phyloP scores from a whole-genome alignment of 1,140 invertebrate genomes.

The Conus ventricosus region DNA sequence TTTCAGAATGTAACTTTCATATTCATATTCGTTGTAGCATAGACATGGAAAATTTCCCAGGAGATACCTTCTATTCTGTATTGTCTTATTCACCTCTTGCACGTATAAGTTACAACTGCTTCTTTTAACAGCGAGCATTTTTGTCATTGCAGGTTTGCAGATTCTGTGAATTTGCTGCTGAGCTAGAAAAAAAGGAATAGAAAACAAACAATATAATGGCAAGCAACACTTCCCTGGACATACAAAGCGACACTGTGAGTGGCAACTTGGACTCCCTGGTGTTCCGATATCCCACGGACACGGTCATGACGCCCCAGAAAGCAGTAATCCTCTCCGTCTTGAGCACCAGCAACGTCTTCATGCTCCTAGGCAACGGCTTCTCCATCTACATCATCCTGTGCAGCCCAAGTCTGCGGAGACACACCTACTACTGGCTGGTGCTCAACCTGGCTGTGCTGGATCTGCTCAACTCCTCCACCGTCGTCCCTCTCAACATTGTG shows the following conservation, averaged over 20 bases:
- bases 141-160: too few species aligned
- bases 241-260: not conserved
- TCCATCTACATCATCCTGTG: conserved; percentile 52
- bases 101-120: too few species aligned
- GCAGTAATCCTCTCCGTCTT: conserved; percentile 42
- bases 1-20: too few species aligned
- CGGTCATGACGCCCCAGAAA: conserved; percentile 39
- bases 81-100: too few species aligned
- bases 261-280: conserved; percentile 12
- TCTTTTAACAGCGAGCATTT: too few species aligned
- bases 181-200: too few species aligned
- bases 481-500: conserved; percentile 53
- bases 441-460: conserved; percentile 54
- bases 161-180: too few species aligned
- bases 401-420: conserved; percentile 39
- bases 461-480: conserved; percentile 46
- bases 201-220: too few species aligned
- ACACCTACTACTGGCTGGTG: conserved; percentile 56
- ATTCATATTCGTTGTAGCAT: too few species aligned
- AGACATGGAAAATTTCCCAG: too few species aligned
- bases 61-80: too few species aligned
- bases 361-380: conserved; percentile 51
- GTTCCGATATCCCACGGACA: conserved; percentile 37
- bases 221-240: too few species aligned
- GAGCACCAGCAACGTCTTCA: conserved; percentile 43